Evolutionary conservation across 2,797 vertebrate species (phyloP).

Genomic region (Myotis vivesi): DNA sequence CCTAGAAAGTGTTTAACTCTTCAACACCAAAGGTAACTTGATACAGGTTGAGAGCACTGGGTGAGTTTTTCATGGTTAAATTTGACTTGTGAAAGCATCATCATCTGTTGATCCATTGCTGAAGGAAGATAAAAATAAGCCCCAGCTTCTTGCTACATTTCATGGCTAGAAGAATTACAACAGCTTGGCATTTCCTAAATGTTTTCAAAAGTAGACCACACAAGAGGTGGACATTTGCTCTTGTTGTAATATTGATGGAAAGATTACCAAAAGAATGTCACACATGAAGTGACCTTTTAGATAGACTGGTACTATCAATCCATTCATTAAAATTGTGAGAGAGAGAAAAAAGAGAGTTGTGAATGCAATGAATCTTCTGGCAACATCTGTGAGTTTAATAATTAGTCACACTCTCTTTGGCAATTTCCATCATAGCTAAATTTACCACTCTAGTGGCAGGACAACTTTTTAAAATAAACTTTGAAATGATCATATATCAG

Average conservation of each 20-base stretch:
- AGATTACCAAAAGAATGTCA: constrained; percentile 61
- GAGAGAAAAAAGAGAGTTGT: not conserved
- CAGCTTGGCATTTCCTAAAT: constrained; percentile 60
- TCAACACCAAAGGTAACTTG: not conserved
- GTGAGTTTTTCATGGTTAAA: not conserved
- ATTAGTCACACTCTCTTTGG: not conserved
- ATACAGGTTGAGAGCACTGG: not conserved
- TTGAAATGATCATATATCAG: constrained; percentile 8
- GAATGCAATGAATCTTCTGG: not conserved
- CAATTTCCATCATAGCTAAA: not conserved
- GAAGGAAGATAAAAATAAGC: constrained; percentile 9
- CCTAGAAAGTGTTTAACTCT: not conserved
- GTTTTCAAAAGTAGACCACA: constrained; percentile 56
- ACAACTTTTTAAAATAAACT: constrained; percentile 34
- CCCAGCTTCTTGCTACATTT: not conserved
- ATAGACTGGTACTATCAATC: not conserved
- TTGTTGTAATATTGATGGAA: constrained; percentile 46
- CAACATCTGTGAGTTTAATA: not conserved
- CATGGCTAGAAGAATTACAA: constrained; percentile 1
- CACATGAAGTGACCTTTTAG: constrained; percentile 66
- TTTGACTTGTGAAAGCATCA: not conserved
- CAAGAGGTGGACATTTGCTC: constrained; percentile 36
- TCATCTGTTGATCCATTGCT: not conserved
- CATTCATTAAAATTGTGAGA: constrained; percentile 20
- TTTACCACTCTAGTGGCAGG: not conserved